Base-by-base conservation (phyloP, 2,888 invertebrate species). In the Microctonus hyperodae region DNA sequence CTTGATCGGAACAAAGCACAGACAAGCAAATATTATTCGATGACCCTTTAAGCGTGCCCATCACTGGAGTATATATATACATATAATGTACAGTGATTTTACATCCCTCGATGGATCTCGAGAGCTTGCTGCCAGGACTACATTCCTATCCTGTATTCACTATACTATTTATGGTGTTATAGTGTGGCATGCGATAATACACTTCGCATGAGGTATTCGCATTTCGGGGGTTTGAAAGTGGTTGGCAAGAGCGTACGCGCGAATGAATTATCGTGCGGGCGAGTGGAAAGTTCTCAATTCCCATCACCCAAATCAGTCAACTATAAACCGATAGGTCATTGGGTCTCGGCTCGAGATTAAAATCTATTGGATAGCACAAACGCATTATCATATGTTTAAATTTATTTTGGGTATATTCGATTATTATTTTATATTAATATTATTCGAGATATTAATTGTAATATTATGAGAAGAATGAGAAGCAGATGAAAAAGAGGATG, bases 251-350 rank as follows among this genome's bases (percentile, higher is more conserved):
- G 68, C 74, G 69, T 72, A 74, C 65, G 69, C 69, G 22, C 57
- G 76, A 76, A 79, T 79, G 77, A 81, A 81, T 81, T 79, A 80
- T 81, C 78, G 75, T 69, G 65, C 72, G 69, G 74, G 72, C 76
- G 74, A 77, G 75, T 75, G 77, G 77, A 80, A 80, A 81, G 76
- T 82, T 81, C 78, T 79, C 78, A 76, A 81, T 81, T 81, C 78
- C 81, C 80, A 82, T 82, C 81, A 81, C 78, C 77, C 78, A 76
- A 75, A 75, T 78, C 79, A 78, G 76, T 78, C 77, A 76, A 74
- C 78, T 78, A 79, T 79, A 82, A 82, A 81, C 78, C 78, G 77
- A 80, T 81, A 80, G 78, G 76, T 82, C 78, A 75, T 76, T 70
- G 74, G 71, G 35, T 63, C 23, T 33, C 31, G 56, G 22, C 65